Conservation (phyloP, 2,888 invertebrate genomes). For the Rhopalosiphum nymphaeae region DNA sequence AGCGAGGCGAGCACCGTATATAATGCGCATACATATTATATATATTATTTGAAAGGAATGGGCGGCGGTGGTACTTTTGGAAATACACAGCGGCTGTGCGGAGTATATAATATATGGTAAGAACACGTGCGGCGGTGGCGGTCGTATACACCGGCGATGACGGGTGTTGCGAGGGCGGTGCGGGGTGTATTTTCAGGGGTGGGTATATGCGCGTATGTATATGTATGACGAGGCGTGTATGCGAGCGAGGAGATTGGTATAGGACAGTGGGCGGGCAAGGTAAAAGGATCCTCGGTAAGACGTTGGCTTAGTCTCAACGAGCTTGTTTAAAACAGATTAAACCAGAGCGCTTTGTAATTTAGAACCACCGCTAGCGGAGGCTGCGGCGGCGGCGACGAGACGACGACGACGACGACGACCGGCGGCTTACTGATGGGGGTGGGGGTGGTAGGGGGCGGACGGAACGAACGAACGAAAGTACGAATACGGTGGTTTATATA, state of each 20-base stretch:
- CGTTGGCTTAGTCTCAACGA: constrained; percentile 62
- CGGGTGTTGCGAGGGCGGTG: background rate
- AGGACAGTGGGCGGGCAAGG: constrained; percentile 38
- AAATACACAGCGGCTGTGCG: constrained; percentile 37
- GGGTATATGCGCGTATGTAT: background rate
- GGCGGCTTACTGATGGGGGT: background rate
- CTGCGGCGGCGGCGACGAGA: background rate
- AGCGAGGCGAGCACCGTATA: background rate
- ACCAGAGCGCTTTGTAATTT: constrained; percentile 62
- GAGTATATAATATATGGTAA: constrained; percentile 55
- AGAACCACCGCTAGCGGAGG: constrained; percentile 42
- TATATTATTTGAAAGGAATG: constrained; percentile 11
- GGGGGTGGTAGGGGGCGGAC: background rate
- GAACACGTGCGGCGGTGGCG: constrained; percentile 52
- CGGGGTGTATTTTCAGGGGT: background rate
- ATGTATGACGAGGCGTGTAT: background rate
- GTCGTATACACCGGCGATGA: constrained; percentile 2
- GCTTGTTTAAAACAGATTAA: constrained; percentile 65
- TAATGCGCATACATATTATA: constrained; percentile 5
- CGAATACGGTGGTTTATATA: constrained; percentile 1
- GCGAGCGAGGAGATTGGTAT: background rate
- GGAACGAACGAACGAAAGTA: constrained; percentile 28
- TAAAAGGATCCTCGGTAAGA: constrained; percentile 63
- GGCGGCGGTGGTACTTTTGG: constrained; percentile 51
- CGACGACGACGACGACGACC: background rate